Percentiles rank a stretch among this genome's conserved stretches.
These are phyloP conservation scores for Rhinichthys osculus DNA, from an alignment of 2,797 vertebrate genomes.

Conservation along the genomic window DNA sequence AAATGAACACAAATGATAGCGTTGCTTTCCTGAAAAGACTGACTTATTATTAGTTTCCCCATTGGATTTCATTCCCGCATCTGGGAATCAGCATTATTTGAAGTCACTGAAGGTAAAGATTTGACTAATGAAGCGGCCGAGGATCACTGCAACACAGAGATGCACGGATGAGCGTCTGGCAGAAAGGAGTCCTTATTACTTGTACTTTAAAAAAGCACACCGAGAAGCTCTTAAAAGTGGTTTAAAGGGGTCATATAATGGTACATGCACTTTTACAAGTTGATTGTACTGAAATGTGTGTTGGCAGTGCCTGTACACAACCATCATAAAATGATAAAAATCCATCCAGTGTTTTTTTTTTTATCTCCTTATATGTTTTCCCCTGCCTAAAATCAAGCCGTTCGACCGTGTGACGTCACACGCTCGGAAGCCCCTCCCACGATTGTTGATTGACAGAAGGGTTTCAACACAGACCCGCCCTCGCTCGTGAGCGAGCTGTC, in stretches of 20 bases:
- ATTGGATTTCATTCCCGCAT: slow-evolving; percentile 4
- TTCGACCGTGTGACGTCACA: too few species aligned
- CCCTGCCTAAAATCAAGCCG: too few species aligned
- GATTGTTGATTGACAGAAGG: too few species aligned
- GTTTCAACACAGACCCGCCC: too few species aligned
- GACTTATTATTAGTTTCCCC: slow-evolving; percentile 36
- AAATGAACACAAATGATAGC: slow-evolving; percentile 69
- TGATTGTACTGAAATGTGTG: too few species aligned
- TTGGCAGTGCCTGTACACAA: too few species aligned
- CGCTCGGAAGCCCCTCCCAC: too few species aligned
- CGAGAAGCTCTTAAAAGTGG: slow-evolving; percentile 5
- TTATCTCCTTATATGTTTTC: too few species aligned
- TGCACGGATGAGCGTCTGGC: neutral
- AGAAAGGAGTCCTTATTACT: slow-evolving; percentile 10
- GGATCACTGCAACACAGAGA: slow-evolving; percentile 28
- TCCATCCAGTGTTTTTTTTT: too few species aligned
- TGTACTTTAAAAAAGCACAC: slow-evolving; percentile 32
- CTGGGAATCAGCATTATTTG: slow-evolving; percentile 28
- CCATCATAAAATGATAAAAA: too few species aligned
- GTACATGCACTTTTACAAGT: too few species aligned
- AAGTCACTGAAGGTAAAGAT: slow-evolving; percentile 39
- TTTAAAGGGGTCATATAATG: neutral
- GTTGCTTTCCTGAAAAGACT: slow-evolving; percentile 68
- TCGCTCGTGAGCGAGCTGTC: too few species aligned
- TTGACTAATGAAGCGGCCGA: slow-evolving; percentile 23